These are phyloP conservation scores for Teinopalpus imperialis DNA, from an alignment of 2,888 invertebrate species.

Conservation along the genomic window DNA sequence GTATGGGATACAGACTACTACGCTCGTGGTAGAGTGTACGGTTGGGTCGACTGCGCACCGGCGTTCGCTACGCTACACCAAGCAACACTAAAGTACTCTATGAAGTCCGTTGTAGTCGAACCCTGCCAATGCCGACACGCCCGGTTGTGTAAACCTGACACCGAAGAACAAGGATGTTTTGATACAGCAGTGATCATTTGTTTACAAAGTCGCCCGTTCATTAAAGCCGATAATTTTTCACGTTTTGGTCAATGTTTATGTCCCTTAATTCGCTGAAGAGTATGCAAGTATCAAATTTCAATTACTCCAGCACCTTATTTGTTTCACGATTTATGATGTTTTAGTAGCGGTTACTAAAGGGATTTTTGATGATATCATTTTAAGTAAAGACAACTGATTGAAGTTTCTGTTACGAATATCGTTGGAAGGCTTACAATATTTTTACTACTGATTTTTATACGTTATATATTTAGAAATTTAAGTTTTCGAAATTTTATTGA, in stretches of 20 bases:
- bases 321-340: too few species aligned
- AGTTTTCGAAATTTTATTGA: too few species aligned
- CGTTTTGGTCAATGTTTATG: conserved; percentile 16
- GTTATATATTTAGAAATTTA: too few species aligned
- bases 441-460: too few species aligned
- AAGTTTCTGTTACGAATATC: too few species aligned
- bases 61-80: conserved; percentile 37
- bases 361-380: too few species aligned
- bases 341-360: too few species aligned
- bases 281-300: background rate
- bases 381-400: too few species aligned
- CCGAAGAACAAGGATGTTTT: conserved; percentile 34
- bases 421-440: too few species aligned
- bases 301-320: too few species aligned
- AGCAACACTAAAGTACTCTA: conserved; percentile 28
- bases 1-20: conserved; percentile 36
- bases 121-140: conserved; percentile 30
- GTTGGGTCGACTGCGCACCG: conserved; percentile 28
- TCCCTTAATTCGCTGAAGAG: conserved; percentile 1
- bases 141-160: conserved; percentile 26
- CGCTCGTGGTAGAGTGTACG: conserved; percentile 29
- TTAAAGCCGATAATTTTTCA: conserved; percentile 28
- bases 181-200: conserved; percentile 36
- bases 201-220: conserved; percentile 37
- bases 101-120: conserved; percentile 31